Evolutionary conservation across 1,140 invertebrate genomes (phyloP).

Genomic region (Anastrepha obliqua): DNA sequence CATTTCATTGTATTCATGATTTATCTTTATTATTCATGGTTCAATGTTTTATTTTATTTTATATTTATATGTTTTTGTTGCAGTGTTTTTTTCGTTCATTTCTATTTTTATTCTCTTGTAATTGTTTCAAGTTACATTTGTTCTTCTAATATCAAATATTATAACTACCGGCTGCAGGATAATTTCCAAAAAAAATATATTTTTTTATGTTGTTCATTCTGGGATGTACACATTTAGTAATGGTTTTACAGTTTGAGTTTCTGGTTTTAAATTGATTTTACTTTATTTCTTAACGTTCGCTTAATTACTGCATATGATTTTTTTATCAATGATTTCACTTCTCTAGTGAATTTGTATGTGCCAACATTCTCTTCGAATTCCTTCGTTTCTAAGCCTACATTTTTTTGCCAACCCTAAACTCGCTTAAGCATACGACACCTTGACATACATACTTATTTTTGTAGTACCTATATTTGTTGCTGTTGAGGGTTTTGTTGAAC

Average conservation of each 20-base stretch:
- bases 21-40: conserved; percentile 54
- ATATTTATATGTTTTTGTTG: conserved; percentile 52
- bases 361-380: neutral
- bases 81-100: conserved; percentile 52
- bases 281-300: neutral
- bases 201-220: neutral
- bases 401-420: neutral
- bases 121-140: conserved; percentile 44
- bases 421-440: neutral
- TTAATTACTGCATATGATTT: conserved; percentile 4
- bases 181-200: conserved; percentile 40
- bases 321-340: neutral
- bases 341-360: neutral
- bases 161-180: conserved; percentile 45
- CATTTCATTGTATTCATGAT: conserved; percentile 46
- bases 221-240: conserved; percentile 32
- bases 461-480: conserved; percentile 23
- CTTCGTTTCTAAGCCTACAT: neutral
- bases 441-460: neutral
- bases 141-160: conserved; percentile 47
- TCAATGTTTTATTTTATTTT: conserved; percentile 14
- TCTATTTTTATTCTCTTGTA: conserved; percentile 9
- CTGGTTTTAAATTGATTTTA: conserved; percentile 2
- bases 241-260: conserved; percentile 15
- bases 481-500: conserved; percentile 24